Evolutionary conservation across 2,888 invertebrate genomes (phyloP), one percentile per base, ranked within the genome.

Genomic region (Tinea pellionella): DNA sequence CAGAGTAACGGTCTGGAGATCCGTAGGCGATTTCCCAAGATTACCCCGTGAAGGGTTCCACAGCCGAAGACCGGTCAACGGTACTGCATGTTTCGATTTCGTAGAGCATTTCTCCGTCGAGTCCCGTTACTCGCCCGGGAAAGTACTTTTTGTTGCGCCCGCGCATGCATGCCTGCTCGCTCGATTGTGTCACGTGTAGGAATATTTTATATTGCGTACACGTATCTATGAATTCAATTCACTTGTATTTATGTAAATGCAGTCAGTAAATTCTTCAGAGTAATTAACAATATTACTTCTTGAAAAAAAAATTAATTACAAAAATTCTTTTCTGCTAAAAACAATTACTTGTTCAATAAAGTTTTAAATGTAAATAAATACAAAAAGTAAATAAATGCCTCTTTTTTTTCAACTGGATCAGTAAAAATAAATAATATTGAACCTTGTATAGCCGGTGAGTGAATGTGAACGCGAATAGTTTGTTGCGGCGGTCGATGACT

Each of bases 71-170:
- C 82, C 82, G 73, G 64, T 70, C 85, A 85, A 87, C 86, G 86
- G 87, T 78, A 81, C 77, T 69, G 73, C 82, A 75, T 88, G 87
- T 88, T 88, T 88, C 88, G 88, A 81, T 88, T 88, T 88, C 88
- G 84, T 88, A 87, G 86, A 85, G 82, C 87, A 88, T 88, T 88
- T 88, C 88, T 87, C 88, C 79, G 75, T 67, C 65, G 64, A 63
- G 74, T 88, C 78, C 88, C 88, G 88, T 88, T 88, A 88, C 74
- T 73, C 77, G 82, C 72, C 79, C 82, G 85, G 66, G 65, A 86
- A 86, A 86, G 85, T 81, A 86, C 84, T 85, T 82, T 47, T 83
- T 83, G 82, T 81, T 78, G 75, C 75, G 70, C 73, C 64, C 64
- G 63, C 65, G 62, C 61, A 43, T 30, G 62, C 63, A 61, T 57